Base-by-base conservation (phyloP, 2,797 vertebrate species). In the Mormyrus hasselquistii region DNA sequence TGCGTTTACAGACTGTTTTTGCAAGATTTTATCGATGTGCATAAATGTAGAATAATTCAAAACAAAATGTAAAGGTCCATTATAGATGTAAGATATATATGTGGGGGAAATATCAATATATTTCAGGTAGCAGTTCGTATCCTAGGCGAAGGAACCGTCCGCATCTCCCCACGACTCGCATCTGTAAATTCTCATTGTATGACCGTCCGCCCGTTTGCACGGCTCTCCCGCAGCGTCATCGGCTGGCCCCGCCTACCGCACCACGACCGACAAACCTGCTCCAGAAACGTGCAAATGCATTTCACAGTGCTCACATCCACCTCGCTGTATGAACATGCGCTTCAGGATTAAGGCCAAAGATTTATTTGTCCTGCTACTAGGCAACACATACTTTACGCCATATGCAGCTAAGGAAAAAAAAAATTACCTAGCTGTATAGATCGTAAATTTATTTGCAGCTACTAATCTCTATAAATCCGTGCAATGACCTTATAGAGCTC, bases 111-210 rank as follows among this genome's bases (percentile, higher is more conserved):
- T 69, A 86, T 85, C 83, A 69, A 47, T 53, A 69, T 65, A 50
- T 86, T 85, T 86, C 57, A 86, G 29, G 25, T 22, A 89, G n/a
- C 44, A 50, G 29, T 9, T 86, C 19, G 22, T 52, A 52, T 86
- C 29, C 29, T 65, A 89, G 19, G 59, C 57, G 29, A 49, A 19
- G 8, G 57, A 29, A 6, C 82, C 22, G 34, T 65, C 6, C 10
- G 16, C 38, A 88, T 65, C 87, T 57, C 59, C 49, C 57, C 49
- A 62, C 57, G 62, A 76, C 89, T 55, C 2, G 62, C 62, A 76
- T 89, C 89, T 87, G 84, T 69, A 87, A 85, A 49, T n/a, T 86
- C 84, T 87, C 89, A 89, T 87, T 89, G 84, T 89, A 55, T 38
- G 69, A 90, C 62, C 9, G 25, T 59, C 34, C 53, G 87, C 73